These are phyloP conservation scores for Sula dactylatra DNA, from an alignment of 2,113 vertebrate species.

Conservation along the genomic window DNA sequence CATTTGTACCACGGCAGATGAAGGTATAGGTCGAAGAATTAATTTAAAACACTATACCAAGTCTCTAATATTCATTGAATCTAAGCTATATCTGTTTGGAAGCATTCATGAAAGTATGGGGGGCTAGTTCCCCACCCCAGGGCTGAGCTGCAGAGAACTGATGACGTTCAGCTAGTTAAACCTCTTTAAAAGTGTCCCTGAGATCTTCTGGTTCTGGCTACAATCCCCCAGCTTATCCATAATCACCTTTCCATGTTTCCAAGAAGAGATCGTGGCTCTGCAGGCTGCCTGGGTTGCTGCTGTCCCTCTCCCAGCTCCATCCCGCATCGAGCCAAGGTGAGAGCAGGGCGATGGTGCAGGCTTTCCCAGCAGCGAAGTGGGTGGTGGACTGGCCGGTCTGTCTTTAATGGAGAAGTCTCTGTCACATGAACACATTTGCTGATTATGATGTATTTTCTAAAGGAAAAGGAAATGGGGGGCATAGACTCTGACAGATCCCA, in stretches of 20 bases:
- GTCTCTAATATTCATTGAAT: not conserved
- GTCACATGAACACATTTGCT: not conserved
- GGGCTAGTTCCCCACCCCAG: not conserved
- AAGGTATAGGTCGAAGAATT: conserved; percentile 15
- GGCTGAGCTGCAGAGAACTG: not conserved
- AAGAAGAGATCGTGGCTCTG: fast-evolving
- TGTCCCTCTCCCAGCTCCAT: not conserved
- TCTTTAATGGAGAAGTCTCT: not conserved
- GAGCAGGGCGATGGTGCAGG: not conserved
- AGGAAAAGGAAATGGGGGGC: not conserved
- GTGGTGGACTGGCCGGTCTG: not conserved
- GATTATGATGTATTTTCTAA: not conserved
- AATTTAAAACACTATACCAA: not conserved
- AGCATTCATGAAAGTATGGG: fast-evolving
- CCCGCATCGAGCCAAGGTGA: fast-evolving
- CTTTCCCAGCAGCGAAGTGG: not conserved
- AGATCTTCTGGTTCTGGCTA: not conserved
- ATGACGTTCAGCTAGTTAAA: not conserved
- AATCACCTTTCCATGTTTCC: not conserved
- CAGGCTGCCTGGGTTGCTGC: not conserved
- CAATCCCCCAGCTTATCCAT: not conserved
- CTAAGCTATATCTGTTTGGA: not conserved
- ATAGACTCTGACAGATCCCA: not conserved
- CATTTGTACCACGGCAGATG: not conserved
- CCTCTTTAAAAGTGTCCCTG: not conserved